Conservation (phyloP, 53 echinoderm and acorn worm species). For the Echinarachnius parma region DNA sequence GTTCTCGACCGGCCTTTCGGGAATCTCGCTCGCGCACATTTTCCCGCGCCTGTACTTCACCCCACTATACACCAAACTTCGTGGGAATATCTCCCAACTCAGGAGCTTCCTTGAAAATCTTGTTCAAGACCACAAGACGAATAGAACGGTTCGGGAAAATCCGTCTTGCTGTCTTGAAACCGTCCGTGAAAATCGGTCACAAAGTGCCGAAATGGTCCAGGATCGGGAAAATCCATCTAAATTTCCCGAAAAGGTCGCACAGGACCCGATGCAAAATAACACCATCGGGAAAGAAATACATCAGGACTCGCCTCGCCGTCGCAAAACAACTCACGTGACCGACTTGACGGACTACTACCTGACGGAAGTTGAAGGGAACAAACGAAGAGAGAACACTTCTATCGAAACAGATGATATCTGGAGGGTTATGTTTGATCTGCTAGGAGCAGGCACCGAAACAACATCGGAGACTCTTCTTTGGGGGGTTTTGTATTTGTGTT, state of each 20-base stretch:
- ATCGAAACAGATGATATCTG: constrained; percentile 37
- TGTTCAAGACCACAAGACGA: constrained; percentile 23
- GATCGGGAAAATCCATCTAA: too few relatives aligned
- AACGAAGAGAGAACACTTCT: neutral
- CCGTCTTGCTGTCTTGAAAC: too few relatives aligned
- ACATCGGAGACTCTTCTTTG: constrained; percentile 48
- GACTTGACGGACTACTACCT: constrained; percentile 24
- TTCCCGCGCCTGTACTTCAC: constrained; percentile 55
- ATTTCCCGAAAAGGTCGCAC: too few relatives aligned
- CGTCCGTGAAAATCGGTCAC: too few relatives aligned
- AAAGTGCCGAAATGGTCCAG: too few relatives aligned
- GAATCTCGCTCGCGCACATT: constrained; percentile 36
- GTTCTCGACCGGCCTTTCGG: constrained; percentile 17
- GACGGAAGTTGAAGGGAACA: neutral
- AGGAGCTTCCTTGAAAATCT: constrained; percentile 15
- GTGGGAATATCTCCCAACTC: constrained; percentile 1
- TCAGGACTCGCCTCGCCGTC: too few relatives aligned
- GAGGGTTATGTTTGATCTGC: constrained; percentile 50
- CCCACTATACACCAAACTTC: constrained; percentile 36
- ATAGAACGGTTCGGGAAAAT: too few relatives aligned
- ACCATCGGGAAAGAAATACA: too few relatives aligned
- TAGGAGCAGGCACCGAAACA: constrained; percentile 53
- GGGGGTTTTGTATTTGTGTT: constrained; percentile 48
- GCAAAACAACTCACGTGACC: too few relatives aligned
- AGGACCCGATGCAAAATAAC: too few relatives aligned